These are phyloP conservation scores for Drosophila jambulina DNA, from an alignment of 1,140 invertebrate species.

Conservation along the genomic window DNA sequence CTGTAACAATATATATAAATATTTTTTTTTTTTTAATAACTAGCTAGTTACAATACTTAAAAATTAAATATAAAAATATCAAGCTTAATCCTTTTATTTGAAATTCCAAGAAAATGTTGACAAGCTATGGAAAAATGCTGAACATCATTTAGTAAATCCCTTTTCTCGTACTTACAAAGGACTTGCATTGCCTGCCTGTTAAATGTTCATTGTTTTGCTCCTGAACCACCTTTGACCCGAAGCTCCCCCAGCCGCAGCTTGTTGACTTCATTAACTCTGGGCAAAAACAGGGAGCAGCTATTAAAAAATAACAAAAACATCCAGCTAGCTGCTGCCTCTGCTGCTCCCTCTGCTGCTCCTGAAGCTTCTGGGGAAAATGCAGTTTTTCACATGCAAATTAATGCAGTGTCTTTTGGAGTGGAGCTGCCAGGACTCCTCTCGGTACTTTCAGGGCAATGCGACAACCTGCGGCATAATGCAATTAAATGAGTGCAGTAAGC, in stretches of 20 bases:
- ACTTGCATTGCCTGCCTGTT: background rate
- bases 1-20: background rate
- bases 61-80: background rate
- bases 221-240: slow-evolving; percentile 16
- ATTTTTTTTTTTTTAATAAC: background rate
- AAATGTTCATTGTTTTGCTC: slow-evolving; percentile 14
- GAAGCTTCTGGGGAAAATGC: slow-evolving; percentile 21
- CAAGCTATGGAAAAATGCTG: background rate
- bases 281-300: slow-evolving; percentile 41
- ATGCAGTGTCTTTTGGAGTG: slow-evolving; percentile 66
- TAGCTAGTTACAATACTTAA: background rate
- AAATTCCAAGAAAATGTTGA: background rate
- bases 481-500: slow-evolving; percentile 75
- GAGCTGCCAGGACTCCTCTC: slow-evolving; percentile 30
- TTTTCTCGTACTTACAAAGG: background rate
- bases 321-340: slow-evolving; percentile 1
- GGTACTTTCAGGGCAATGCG: slow-evolving; percentile 57
- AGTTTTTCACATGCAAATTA: slow-evolving; percentile 78
- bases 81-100: no score
- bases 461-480: slow-evolving; percentile 82
- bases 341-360: background rate
- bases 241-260: slow-evolving; percentile 61
- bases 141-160: background rate
- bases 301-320: slow-evolving; percentile 39
- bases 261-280: slow-evolving; percentile 79